These are phyloP conservation scores for Tipula confusa DNA, from an alignment of 2,888 invertebrate species.

Conservation along the genomic window DNA sequence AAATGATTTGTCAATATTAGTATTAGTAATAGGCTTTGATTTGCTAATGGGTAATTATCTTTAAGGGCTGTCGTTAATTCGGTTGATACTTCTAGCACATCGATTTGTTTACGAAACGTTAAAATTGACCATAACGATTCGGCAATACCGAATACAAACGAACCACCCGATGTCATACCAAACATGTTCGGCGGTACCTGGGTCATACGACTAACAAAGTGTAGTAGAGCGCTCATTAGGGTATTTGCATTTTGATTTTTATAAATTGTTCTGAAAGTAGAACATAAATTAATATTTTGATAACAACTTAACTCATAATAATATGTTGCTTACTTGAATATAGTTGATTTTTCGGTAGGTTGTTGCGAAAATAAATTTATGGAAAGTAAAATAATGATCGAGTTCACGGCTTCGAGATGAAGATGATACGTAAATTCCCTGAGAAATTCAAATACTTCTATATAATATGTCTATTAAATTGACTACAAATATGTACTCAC, in stretches of 20 bases:
- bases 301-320: not conserved
- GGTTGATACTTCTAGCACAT: slow-evolving; percentile 46
- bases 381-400: slow-evolving; percentile 79
- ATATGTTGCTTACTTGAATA: slow-evolving; percentile 55
- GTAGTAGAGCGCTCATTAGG: slow-evolving; percentile 73
- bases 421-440: slow-evolving; percentile 79
- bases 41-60: slow-evolving; percentile 71
- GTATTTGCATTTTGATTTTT: slow-evolving; percentile 49
- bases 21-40: slow-evolving; percentile 83
- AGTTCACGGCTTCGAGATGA: slow-evolving; percentile 84
- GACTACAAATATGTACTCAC: slow-evolving; percentile 39
- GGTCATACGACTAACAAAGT: slow-evolving; percentile 64
- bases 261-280: slow-evolving; percentile 43
- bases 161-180: slow-evolving; percentile 63
- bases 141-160: slow-evolving; percentile 75
- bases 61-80: slow-evolving; percentile 53
- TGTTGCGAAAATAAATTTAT: slow-evolving; percentile 78
- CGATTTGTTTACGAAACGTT: slow-evolving; percentile 57
- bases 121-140: slow-evolving; percentile 71
- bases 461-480: slow-evolving; percentile 26
- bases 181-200: slow-evolving; percentile 67
- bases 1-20: slow-evolving; percentile 89
- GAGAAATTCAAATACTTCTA: slow-evolving; percentile 35
- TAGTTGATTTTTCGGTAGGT: slow-evolving; percentile 63
- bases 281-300: slow-evolving; percentile 20